These are phyloP conservation scores for Nemotelus pantherinus DNA, from an alignment of 2,888 invertebrate species.

Conservation along the genomic window DNA sequence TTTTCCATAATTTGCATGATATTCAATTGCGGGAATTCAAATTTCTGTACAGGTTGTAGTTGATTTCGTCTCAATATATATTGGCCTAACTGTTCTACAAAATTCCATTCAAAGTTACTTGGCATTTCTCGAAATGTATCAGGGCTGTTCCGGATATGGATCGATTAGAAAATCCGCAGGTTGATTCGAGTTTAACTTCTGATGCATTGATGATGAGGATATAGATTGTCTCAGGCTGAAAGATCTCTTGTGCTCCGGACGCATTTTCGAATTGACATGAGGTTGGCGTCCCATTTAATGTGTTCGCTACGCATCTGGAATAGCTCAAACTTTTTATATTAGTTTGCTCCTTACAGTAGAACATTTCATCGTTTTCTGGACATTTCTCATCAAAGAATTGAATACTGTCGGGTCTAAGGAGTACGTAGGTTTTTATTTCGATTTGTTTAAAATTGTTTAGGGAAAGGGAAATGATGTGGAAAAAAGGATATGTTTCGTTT, in stretches of 20 bases:
- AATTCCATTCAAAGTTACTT: neutral
- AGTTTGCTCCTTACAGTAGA: neutral
- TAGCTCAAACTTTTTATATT: neutral
- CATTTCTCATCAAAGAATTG: slow-evolving; percentile 11
- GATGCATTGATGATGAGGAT: neutral
- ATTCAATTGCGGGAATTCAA: no score
- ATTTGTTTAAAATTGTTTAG: neutral
- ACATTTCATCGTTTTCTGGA: neutral
- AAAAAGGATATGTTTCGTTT: neutral
- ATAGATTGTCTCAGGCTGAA: neutral
- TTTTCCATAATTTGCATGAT: no score
- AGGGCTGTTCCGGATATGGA: neutral
- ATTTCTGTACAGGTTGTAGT: neutral
- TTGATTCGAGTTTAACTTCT: neutral
- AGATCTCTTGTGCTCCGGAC: neutral
- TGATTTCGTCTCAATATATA: neutral
- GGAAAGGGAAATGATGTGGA: neutral
- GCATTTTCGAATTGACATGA: neutral
- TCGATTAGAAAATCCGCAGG: neutral
- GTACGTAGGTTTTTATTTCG: neutral
- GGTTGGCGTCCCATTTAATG: neutral
- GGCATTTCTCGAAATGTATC: neutral
- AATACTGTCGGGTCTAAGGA: neutral
- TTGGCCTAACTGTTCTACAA: neutral
- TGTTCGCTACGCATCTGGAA: neutral